phyloP scores from a whole-genome alignment of 2,888 invertebrate species.

The Iphiclides podalirius region DNA sequence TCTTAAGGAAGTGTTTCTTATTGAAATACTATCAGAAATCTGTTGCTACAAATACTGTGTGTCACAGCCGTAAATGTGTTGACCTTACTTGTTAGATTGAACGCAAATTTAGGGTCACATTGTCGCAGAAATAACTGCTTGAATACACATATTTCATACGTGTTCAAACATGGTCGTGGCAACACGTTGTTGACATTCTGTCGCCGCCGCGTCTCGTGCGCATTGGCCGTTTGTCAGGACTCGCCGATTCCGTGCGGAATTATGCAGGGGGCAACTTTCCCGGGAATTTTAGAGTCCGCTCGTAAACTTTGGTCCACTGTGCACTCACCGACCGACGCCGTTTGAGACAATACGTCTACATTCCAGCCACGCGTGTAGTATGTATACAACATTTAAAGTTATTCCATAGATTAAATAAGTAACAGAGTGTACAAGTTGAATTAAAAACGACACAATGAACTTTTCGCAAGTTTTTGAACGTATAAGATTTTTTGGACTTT shows the following conservation, averaged over 20 bases:
- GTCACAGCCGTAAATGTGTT: no score
- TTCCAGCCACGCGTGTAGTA: slow-evolving; percentile 10
- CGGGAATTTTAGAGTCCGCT: slow-evolving; percentile 18
- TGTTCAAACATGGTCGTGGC: not conserved
- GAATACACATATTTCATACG: not conserved
- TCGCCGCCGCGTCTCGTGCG: slow-evolving; percentile 11
- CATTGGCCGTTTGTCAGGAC: slow-evolving; percentile 6
- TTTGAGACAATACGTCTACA: slow-evolving; percentile 24
- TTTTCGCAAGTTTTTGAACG: no score
- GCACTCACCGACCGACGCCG: slow-evolving; percentile 18
- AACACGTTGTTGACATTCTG: slow-evolving; percentile 12
- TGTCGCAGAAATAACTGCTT: no score
- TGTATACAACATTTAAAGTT: slow-evolving; percentile 13
- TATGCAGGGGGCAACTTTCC: slow-evolving; percentile 14
- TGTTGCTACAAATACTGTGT: no score
- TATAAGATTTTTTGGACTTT: no score
- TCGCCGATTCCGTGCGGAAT: slow-evolving; percentile 10
- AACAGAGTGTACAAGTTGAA: slow-evolving; percentile 9
- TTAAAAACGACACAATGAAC: no score
- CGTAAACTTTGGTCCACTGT: slow-evolving; percentile 19
- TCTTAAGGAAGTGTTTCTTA: no score
- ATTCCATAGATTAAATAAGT: slow-evolving; percentile 10
- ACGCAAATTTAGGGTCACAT: no score
- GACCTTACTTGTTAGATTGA: no score
- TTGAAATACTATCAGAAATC: no score